A percentile compares a stretch with the other conserved stretches of the same genome.
phyloP scores from a whole-genome alignment of 2,888 invertebrate genomes.

The Camptogramma bilineatum region DNA sequence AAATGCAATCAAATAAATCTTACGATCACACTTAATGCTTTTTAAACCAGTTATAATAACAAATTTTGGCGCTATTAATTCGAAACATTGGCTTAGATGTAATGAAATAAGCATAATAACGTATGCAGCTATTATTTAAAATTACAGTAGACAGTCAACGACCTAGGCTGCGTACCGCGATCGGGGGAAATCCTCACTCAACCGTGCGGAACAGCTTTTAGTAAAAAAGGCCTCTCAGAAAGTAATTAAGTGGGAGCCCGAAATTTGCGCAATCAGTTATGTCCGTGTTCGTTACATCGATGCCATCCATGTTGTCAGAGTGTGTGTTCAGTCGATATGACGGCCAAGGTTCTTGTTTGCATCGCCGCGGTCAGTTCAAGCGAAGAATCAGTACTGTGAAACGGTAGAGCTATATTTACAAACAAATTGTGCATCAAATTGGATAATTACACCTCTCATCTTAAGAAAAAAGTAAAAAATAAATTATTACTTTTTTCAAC shows the following conservation, averaged over 20 bases:
- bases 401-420: too few relatives aligned
- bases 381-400: too few relatives aligned
- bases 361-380: too few relatives aligned
- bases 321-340: neutral
- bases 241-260: slow-evolving; percentile 43
- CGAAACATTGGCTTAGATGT: slow-evolving; percentile 15
- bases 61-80: slow-evolving; percentile 16
- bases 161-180: slow-evolving; percentile 54
- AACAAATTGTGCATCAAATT: too few relatives aligned
- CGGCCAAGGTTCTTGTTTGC: too few relatives aligned
- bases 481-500: too few relatives aligned
- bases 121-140: slow-evolving; percentile 45
- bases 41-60: slow-evolving; percentile 23
- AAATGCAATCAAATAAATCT: slow-evolving; percentile 31
- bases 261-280: slow-evolving; percentile 19
- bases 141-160: slow-evolving; percentile 58
- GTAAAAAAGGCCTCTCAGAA: slow-evolving; percentile 49
- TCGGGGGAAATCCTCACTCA: slow-evolving; percentile 61
- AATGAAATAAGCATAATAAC: slow-evolving; percentile 31
- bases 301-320: neutral
- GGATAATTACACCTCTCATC: too few relatives aligned
- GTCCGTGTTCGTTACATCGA: slow-evolving; percentile 6
- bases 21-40: slow-evolving; percentile 10
- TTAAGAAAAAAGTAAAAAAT: too few relatives aligned
- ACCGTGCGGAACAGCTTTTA: slow-evolving; percentile 55